These are phyloP conservation scores for Orthosia gothica DNA, from an alignment of 2,888 invertebrate species.

Conservation along the genomic window DNA sequence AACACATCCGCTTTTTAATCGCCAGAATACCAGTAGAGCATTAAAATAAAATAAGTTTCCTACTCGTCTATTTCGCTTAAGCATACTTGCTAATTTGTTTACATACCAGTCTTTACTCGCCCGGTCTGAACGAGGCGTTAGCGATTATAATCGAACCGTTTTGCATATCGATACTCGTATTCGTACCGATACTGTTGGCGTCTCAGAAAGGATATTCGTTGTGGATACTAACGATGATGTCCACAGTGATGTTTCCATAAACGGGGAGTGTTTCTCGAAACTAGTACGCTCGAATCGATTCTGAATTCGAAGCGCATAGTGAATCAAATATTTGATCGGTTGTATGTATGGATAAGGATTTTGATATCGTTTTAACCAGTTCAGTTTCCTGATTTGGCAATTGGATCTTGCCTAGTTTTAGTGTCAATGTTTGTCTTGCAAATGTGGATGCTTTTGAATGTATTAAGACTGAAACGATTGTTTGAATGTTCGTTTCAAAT, in stretches of 20 bases:
- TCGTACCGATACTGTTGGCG: conserved; percentile 52
- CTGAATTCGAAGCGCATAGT: conserved; percentile 28
- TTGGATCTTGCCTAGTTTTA: conserved; percentile 1
- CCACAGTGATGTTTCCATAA: conserved; percentile 53
- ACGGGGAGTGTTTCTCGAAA: conserved; percentile 48
- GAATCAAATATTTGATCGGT: conserved; percentile 40
- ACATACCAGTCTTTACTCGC: conserved; percentile 33
- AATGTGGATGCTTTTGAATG: not conserved
- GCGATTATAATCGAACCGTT: conserved; percentile 69
- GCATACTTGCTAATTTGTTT: conserved; percentile 48
- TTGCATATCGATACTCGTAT: conserved; percentile 63
- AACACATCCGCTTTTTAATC: not conserved
- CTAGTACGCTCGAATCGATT: conserved; percentile 41
- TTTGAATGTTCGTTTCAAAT: not conserved
- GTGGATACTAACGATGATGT: conserved; percentile 53
- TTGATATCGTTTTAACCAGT: conserved; percentile 20
- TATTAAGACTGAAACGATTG: not conserved
- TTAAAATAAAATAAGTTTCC: conserved; percentile 24
- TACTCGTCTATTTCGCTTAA: conserved; percentile 15
- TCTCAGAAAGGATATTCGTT: conserved; percentile 48
- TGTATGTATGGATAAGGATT: conserved; percentile 12
- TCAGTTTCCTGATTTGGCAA: conserved; percentile 15
- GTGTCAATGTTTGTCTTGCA: not conserved
- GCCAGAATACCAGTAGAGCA: not conserved
- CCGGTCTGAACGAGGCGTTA: conserved; percentile 53